These are phyloP conservation scores for Notocelia uddmanniana DNA, from an alignment of 2,888 invertebrate species.

Conservation along the genomic window DNA sequence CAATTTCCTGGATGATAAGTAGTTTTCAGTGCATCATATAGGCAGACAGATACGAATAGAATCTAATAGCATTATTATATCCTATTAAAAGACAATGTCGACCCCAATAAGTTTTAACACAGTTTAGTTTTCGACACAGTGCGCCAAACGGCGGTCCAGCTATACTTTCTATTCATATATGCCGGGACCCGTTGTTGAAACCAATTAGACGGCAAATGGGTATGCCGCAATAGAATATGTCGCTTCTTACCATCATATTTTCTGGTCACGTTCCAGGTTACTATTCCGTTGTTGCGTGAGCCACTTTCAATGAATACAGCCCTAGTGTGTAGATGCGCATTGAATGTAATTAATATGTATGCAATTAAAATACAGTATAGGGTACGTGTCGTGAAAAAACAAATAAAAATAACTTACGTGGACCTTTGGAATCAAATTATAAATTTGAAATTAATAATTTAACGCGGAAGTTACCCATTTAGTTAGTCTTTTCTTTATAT, in stretches of 20 bases:
- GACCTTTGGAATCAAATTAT: too few relatives aligned
- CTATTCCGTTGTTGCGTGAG: slow-evolving; percentile 84
- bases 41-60: not conserved
- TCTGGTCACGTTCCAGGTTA: slow-evolving; percentile 83
- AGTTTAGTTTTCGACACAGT: not conserved
- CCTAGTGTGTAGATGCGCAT: slow-evolving; percentile 74
- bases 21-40: not conserved
- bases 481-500: too few relatives aligned
- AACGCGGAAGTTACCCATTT: too few relatives aligned
- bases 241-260: slow-evolving; percentile 76
- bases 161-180: slow-evolving; percentile 38
- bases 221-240: slow-evolving; percentile 73
- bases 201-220: slow-evolving; percentile 77
- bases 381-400: slow-evolving; percentile 48
- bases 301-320: slow-evolving; percentile 82
- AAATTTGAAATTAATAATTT: too few relatives aligned
- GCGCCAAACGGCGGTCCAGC: slow-evolving; percentile 14
- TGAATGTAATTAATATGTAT: slow-evolving; percentile 84
- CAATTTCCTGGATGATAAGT: not conserved
- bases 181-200: slow-evolving; percentile 65
- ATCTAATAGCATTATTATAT: not conserved
- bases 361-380: slow-evolving; percentile 67
- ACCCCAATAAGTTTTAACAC: not conserved
- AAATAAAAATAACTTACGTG: too few relatives aligned
- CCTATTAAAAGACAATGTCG: too few relatives aligned